Evolutionary conservation across 2,888 invertebrate genomes (phyloP), one percentile per base, ranked within the genome.

Genomic region (Megalurothrips usitatus): DNA sequence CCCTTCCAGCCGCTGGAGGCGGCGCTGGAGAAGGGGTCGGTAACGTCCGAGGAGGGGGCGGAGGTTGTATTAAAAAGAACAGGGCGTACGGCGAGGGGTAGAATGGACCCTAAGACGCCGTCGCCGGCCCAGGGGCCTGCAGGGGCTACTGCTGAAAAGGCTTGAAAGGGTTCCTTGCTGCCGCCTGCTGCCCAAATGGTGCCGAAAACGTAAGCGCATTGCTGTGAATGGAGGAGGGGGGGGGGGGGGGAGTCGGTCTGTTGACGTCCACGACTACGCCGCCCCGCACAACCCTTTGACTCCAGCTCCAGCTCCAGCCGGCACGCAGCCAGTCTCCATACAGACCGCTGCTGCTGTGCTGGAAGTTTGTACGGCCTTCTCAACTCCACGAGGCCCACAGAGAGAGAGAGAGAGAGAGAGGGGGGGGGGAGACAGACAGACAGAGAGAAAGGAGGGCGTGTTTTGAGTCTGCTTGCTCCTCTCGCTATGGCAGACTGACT

Each of bases 121-220:
- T 43, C 3, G 34, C 34, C 34, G 34, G n/a, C n/a, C n/a, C n/a
- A n/a, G n/a, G n/a, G n/a, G n/a, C n/a, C n/a, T n/a, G 49, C 10
- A 12, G 49, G 49, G 52, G 52, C 14, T 19, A 19, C 14, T 12
- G 58, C 19, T 58, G 58, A 58, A 58, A 43, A 58, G 58, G 14
- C 58, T 58, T 58, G 58, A 58, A 58, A 58, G 58, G 58, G 58
- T 6, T n/a, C 19, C 19, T n/a, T n/a, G n/a, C n/a, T n/a, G n/a
- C n/a, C n/a, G n/a, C n/a, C n/a, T 58, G 58, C 58, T 14, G 58
- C 19, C 58, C 14, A 58, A 58, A 58, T 58, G 58, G 58, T 58
- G 58, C 58, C 58, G 58, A 58, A 58, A 58, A 58, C 58, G 58
- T 58, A 58, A 58, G 58, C 58, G 58, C n/a, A n/a, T 58, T n/a